These are phyloP conservation scores for Emydocephalus ijimae DNA, from an alignment of 2,113 vertebrate genomes.

Conservation along the genomic window DNA sequence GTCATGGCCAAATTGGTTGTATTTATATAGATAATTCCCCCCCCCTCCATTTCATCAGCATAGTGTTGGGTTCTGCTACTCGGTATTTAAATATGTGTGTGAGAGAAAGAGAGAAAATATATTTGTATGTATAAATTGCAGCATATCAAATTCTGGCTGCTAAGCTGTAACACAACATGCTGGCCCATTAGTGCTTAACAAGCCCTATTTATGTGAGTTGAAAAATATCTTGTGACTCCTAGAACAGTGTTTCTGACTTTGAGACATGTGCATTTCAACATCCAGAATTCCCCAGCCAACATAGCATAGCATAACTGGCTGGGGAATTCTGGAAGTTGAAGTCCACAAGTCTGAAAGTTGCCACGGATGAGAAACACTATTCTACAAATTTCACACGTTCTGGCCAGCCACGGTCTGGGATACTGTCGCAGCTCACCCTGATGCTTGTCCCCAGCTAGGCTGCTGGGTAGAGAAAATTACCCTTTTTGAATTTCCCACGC, in stretches of 20 bases:
- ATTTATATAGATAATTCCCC: background rate
- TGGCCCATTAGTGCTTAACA: background rate
- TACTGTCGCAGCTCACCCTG: background rate
- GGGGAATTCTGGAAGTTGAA: too few relatives aligned
- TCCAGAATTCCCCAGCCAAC: too few relatives aligned
- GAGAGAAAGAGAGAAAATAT: background rate
- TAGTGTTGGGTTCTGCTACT: slow-evolving; percentile 38
- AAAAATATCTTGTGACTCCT: background rate
- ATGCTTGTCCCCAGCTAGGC: background rate
- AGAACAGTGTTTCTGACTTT: too few relatives aligned
- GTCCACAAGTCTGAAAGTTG: too few relatives aligned
- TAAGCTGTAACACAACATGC: background rate
- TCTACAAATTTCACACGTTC: background rate
- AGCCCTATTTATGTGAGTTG: background rate
- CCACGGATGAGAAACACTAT: too few relatives aligned
- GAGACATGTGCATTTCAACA: too few relatives aligned
- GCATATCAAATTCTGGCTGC: background rate
- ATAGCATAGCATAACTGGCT: too few relatives aligned
- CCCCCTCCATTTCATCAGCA: slow-evolving; percentile 2
- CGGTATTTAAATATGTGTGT: slow-evolving; percentile 29
- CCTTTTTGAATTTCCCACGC: background rate
- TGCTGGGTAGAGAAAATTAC: background rate
- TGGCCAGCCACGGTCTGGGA: background rate
- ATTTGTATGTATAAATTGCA: background rate
- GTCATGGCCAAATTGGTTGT: slow-evolving; percentile 16